These are phyloP conservation scores for Emys orbicularis DNA, from an alignment of 2,797 vertebrate species.

Conservation along the genomic window DNA sequence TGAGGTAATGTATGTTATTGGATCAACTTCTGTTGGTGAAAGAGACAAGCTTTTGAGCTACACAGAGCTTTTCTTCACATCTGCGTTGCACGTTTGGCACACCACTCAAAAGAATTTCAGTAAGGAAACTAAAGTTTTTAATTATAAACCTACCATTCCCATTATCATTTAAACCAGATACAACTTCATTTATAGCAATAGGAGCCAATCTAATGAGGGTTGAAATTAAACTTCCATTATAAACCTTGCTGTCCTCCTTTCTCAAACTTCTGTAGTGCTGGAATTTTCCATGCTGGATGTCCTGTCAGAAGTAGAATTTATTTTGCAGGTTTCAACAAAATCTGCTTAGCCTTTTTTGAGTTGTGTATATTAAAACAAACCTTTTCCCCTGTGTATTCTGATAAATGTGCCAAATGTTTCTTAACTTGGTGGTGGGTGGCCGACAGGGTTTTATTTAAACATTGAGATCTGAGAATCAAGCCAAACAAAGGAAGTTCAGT, in stretches of 20 bases:
- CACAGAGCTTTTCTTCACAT: neutral
- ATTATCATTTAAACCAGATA: neutral
- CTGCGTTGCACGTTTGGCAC: neutral
- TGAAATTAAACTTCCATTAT: conserved; percentile 17
- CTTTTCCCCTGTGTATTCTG: neutral
- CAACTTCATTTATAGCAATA: neutral
- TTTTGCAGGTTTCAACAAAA: conserved; percentile 59
- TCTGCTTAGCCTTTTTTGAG: conserved; percentile 43
- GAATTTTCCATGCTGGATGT: neutral
- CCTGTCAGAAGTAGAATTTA: conserved; percentile 17
- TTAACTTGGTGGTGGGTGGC: neutral
- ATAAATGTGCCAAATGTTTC: neutral
- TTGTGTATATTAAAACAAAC: conserved; percentile 7
- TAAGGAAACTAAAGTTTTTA: neutral
- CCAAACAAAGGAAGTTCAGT: neutral
- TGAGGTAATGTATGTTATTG: neutral
- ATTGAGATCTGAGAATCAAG: neutral
- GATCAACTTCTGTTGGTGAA: neutral
- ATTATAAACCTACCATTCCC: neutral
- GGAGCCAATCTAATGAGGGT: neutral
- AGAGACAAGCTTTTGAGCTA: neutral
- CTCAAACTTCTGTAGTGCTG: conserved; percentile 23
- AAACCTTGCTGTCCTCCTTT: neutral
- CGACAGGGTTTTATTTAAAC: neutral
- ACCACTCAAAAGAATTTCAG: neutral